Evolutionary conservation across 2,888 invertebrate genomes (phyloP).

Genomic region (Drepana falcataria): DNA sequence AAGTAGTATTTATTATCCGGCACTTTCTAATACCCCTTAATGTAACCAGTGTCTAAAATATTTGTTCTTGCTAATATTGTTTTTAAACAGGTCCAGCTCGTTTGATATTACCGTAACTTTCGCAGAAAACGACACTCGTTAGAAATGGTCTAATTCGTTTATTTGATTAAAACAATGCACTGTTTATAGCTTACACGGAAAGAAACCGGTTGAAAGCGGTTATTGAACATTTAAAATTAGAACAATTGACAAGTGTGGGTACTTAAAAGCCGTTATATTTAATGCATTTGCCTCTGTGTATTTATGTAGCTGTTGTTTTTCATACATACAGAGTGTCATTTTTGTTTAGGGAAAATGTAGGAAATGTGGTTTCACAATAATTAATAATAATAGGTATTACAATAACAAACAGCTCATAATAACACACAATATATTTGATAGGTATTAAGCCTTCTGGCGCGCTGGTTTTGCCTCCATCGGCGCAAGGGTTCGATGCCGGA

Average conservation of each 20-base stretch:
- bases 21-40: too few relatives aligned
- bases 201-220: slow-evolving; percentile 3
- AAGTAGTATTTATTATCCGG: too few relatives aligned
- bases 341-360: background rate
- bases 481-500: too few relatives aligned
- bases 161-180: slow-evolving; percentile 21
- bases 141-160: slow-evolving; percentile 1
- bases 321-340: background rate
- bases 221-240: background rate
- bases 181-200: slow-evolving; percentile 8
- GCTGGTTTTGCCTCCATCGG: too few relatives aligned
- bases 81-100: background rate
- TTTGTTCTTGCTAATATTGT: background rate
- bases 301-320: background rate
- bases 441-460: too few relatives aligned
- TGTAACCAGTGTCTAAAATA: background rate
- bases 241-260: background rate
- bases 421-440: background rate
- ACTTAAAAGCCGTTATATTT: background rate
- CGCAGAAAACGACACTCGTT: slow-evolving; percentile 11
- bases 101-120: background rate
- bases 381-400: background rate
- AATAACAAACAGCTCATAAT: background rate
- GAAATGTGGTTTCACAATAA: background rate
- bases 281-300: background rate